Evolutionary conservation across 2,113 vertebrate species (phyloP).

Genomic region (Eulemur rufifrons): DNA sequence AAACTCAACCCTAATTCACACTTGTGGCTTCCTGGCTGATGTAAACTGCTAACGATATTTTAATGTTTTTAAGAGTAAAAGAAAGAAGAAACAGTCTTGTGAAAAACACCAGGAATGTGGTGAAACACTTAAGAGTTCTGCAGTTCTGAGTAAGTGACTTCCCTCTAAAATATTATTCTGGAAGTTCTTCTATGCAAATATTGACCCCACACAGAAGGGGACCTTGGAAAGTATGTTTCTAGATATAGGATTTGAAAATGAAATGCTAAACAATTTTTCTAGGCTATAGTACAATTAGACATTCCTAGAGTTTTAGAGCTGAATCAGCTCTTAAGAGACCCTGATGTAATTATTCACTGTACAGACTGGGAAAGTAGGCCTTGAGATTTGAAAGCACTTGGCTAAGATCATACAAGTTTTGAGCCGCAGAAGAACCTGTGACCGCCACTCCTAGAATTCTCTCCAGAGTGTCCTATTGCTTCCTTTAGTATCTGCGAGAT

Average conservation of each 20-base stretch:
- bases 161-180: background rate
- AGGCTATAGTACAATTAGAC: background rate
- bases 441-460: background rate
- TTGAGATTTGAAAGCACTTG: background rate
- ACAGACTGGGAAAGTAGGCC: background rate
- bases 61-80: background rate
- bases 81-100: background rate
- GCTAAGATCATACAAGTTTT: background rate
- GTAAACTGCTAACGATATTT: background rate
- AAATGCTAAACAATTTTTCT: conserved; percentile 21
- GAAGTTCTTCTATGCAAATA: conserved; percentile 3
- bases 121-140: background rate
- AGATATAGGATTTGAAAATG: conserved; percentile 8
- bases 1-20: background rate
- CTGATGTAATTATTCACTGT: background rate
- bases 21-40: background rate
- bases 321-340: background rate
- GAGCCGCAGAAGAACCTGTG: background rate
- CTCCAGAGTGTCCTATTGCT: background rate
- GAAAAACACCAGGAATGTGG: background rate
- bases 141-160: background rate
- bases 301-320: background rate
- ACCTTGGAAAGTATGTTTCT: conserved; percentile 22
- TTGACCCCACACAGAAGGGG: background rate
- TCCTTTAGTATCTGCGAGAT: background rate